Base-by-base conservation (phyloP, 2,888 invertebrate species). In the Eupeodes luniger region DNA sequence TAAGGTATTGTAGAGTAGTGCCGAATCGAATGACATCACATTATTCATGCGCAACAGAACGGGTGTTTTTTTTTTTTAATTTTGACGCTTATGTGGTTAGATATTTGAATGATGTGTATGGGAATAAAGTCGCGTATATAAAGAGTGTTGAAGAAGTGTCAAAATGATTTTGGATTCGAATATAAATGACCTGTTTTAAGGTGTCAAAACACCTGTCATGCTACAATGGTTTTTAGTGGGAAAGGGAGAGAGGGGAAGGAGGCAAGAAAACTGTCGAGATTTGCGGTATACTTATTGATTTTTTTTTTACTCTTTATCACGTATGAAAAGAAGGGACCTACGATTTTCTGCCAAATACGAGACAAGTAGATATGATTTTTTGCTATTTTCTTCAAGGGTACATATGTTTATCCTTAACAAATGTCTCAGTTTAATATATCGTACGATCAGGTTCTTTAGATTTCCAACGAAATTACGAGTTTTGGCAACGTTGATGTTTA, bases 21-120 rank as follows among this genome's bases (percentile, higher is more conserved):
- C 72, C 77, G 76, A 81, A 74, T 74, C 72, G 66, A 81, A 67
- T 78, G 83, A 83, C 75, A 40, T 40, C 40, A 83, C 70, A 80
- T 80, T 72, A 76, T 76, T 75, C 70, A 76, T 86, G 75, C 72
- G 49, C 44, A 72, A 72, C 59, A 59, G 72, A 72, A 44, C 59
- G 70, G 40, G 57, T 57, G 40, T 70, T 55, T 51, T 67, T 19
- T n/a, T 47, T 47, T 47, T 47, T 47, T 47, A 9, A 4, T 53
- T 7, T 2, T 57, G 7, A 7, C 40, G 27, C 4, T 47, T 34
- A 2, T 57, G 27, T 34, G 59, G 44, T 27, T 55, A 5, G 6
- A 36, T 34, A 11, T 36, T 10, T 55, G 16, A 19, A 16, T 61
- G 61, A 34, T 55, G 19, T n/a, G 40, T 59, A 19, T 34, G 49